phyloP scores from a whole-genome alignment of 2,797 vertebrate genomes.

The Erithacus rubecula region DNA sequence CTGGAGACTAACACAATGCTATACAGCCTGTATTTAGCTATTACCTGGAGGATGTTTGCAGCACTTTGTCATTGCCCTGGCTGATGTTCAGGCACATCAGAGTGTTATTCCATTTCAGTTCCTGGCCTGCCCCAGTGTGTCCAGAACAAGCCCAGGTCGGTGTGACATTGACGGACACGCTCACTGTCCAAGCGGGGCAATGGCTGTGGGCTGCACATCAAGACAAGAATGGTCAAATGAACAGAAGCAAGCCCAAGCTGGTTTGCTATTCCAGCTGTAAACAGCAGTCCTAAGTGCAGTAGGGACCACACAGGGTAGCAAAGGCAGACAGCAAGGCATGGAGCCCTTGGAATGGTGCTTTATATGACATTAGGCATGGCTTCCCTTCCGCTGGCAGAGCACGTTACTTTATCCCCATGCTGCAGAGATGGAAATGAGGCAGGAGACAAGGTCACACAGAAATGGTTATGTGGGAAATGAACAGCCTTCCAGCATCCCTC shows the following conservation, averaged over 20 bases:
- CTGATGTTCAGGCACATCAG: background rate
- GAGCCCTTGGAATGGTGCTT: background rate
- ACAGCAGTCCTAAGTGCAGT: background rate
- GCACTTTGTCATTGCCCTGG: background rate
- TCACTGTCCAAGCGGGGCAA: background rate
- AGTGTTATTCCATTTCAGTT: background rate
- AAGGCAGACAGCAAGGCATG: background rate
- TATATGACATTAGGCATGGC: background rate
- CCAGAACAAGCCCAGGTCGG: accelerated
- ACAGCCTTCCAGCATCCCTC: background rate
- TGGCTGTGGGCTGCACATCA: background rate
- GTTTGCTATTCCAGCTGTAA: background rate
- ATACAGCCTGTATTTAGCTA: background rate
- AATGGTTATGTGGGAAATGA: background rate
- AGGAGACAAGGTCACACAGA: background rate
- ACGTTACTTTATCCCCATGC: accelerated
- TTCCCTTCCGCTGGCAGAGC: background rate
- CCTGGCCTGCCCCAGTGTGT: background rate
- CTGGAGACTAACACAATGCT: accelerated
- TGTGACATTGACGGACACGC: background rate
- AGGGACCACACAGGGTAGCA: background rate
- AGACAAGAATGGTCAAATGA: background rate
- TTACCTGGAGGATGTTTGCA: background rate
- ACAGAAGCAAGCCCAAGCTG: background rate
- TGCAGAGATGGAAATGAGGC: background rate